phyloP scores from a whole-genome alignment of 1,140 invertebrate genomes.

The Panagrolaimus sp. region DNA sequence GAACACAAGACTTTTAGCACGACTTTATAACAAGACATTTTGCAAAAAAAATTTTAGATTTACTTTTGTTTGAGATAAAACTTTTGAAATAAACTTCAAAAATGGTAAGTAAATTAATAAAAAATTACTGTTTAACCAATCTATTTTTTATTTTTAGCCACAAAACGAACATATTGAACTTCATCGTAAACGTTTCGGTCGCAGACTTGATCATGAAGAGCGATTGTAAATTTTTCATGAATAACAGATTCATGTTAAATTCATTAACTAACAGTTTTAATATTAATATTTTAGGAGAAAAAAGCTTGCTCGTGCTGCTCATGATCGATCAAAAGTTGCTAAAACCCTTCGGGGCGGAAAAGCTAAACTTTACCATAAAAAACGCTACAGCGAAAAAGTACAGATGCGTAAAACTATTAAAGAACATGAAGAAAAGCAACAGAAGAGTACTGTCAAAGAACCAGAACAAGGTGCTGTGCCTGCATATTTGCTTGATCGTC shows the following conservation, averaged over 20 bases:
- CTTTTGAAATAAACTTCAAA: no score
- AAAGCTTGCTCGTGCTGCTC: slow-evolving; percentile 81
- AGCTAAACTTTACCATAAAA: slow-evolving; percentile 94
- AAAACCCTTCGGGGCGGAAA: slow-evolving; percentile 86
- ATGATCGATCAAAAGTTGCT: slow-evolving; percentile 81
- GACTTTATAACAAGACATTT: no score
- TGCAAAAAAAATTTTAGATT: no score
- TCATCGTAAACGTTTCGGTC: slow-evolving; percentile 87
- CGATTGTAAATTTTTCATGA: slow-evolving; percentile 63
- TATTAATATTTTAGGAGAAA: slow-evolving; percentile 68
- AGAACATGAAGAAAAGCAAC: slow-evolving; percentile 64
- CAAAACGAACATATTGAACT: slow-evolving; percentile 99
- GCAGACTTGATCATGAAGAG: slow-evolving; percentile 94
- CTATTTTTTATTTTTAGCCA: slow-evolving; percentile 65
- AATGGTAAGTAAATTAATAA: background rate
- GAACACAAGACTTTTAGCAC: no score
- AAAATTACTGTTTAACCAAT: background rate
- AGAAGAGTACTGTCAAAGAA: slow-evolving; percentile 74
- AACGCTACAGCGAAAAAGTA: slow-evolving; percentile 92
- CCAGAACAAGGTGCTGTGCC: slow-evolving; percentile 83
- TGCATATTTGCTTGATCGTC: slow-evolving; percentile 89
- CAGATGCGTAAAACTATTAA: slow-evolving; percentile 69
- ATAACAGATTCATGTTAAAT: background rate
- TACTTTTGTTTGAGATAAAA: no score
- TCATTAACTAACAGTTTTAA: slow-evolving; percentile 11